Base-by-base conservation (phyloP, 2,113 vertebrate species). In the Lynx canadensis region DNA sequence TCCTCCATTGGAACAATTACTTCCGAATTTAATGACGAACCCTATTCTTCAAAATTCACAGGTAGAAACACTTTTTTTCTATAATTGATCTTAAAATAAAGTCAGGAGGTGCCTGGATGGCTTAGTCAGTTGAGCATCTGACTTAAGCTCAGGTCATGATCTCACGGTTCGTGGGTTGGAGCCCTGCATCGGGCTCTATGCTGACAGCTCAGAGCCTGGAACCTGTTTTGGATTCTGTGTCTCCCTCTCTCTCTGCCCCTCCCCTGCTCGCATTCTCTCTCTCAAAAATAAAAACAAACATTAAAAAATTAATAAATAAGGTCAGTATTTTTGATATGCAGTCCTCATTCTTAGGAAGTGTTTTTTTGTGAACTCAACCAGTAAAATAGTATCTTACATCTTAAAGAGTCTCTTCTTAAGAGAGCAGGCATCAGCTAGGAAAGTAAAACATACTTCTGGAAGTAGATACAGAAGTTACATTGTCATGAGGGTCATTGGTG, bases 371-470 rank as follows among this genome's bases (percentile, higher is more conserved):
- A 73, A 60, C 12, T 41, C 76, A 57, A 27, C 31, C 23, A 79
- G 3, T 86, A 83, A 95, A 96, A 38, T 86, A 82, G 63, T n/a
- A 71, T 27, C 29, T 36, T 31, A 45, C 11, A 3, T 87, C 31
- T 27, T n/a, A 85, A 48, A 81, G 82, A 86, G 1, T 48, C 36
- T 81, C 23, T 93, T 96, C 83, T 33, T 55, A 76, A 88, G 33
- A 69, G 1, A 83, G 71, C 25, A 48, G 27, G 19, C 3, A 83
- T 79, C n/a, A 69, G 12, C 1, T 9, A 50, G n/a, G 4, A 80
- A 95, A 90, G 73, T 60, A 65, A 48, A 90, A 86, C 13, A 8
- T 73, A 87, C 69, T 92, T 94, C 31, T 92, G 14, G 83, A 84
- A 50, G 10, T 45, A 73, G 27, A 83, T 13, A 18, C n/a, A 14